These are phyloP conservation scores for Mylabris phalerata DNA, from an alignment of 1,140 invertebrate species.

Conservation along the genomic window DNA sequence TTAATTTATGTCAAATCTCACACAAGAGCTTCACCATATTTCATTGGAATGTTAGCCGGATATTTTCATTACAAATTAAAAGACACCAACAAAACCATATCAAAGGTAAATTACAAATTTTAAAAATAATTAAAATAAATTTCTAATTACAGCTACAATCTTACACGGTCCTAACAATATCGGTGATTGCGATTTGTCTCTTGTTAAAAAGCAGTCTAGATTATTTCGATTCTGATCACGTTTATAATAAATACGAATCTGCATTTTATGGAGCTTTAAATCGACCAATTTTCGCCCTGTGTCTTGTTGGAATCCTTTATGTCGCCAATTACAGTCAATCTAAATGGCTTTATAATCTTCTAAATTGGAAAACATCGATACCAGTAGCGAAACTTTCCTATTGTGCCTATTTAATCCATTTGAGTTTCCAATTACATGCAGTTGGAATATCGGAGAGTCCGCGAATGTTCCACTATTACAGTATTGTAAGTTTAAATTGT, in stretches of 20 bases:
- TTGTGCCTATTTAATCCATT: constrained; percentile 59
- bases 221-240: too few species aligned
- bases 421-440: constrained; percentile 43
- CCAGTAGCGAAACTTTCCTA: constrained; percentile 66
- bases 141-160: constrained; percentile 36
- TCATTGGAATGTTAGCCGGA: constrained; percentile 48
- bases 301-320: constrained; percentile 48
- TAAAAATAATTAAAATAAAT: too few species aligned
- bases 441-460: constrained; percentile 44
- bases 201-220: constrained; percentile 29
- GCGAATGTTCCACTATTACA: constrained; percentile 37
- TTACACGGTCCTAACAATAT: constrained; percentile 23
- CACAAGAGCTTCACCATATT: constrained; percentile 47
- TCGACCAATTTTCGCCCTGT: constrained; percentile 49
- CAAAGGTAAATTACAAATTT: constrained; percentile 35
- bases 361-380: constrained; percentile 55
- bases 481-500: constrained; percentile 37
- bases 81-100: constrained; percentile 32
- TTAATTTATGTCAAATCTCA: constrained; percentile 50
- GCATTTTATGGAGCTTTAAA: constrained; percentile 53
- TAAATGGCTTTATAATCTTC: constrained; percentile 25
- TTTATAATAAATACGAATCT: constrained; percentile 43
- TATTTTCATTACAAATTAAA: constrained; percentile 42
- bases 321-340: constrained; percentile 38
- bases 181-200: constrained; percentile 34